Base-by-base conservation (phyloP, 2,113 vertebrate genomes). In the Neodon shergylaensis region DNA sequence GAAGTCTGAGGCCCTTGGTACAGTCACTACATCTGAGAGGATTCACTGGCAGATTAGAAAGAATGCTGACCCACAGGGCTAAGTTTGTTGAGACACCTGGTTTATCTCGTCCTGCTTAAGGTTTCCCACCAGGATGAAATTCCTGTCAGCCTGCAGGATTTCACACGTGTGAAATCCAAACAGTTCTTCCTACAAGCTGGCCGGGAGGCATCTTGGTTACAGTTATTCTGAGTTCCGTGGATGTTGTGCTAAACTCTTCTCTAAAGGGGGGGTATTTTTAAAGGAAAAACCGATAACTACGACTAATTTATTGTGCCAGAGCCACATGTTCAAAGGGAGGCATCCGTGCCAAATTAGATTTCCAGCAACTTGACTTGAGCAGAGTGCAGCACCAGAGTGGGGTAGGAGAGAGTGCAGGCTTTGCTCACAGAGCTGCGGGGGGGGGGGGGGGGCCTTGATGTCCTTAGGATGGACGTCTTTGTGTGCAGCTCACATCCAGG, bases 111-210 rank as follows among this genome's bases (percentile, higher is more conserved):
- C 95, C 87, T 70, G 86, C 85, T n/a, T 19, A 65, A 5, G 68
- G 28, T 96, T 97, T 97, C 78, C 94, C 97, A 78, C 84, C 72
- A 31, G 65, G 58, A 28, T 86, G 19, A 74, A 97, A 87, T 97
- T 95, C 92, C 96, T 94, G 1, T 17, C 52, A 90, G 91, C 95
- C 94, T 90, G 9, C 24, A 83, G 94, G 93, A 90, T 0, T 0
- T 54, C 78, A 54, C 3, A n/a, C n/a, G n/a, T 78, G 63, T 21
- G 90, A 6, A 90, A 74, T 12, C 66, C 92, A 88, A 74, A 91
- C 74, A 5, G 92, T 77, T 63, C 66, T 17, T 92, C 81, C 52
- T 73, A 66, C 68, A 65, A 42, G 47, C 70, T 92, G 89, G 89
- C 74, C 65, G 28, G 94, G 22, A 14, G 17, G 33, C 9, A 33